Evolutionary conservation across 2,113 vertebrate species (phyloP), one percentile per base, ranked within the genome.

Genomic region (Sciurus niger): DNA sequence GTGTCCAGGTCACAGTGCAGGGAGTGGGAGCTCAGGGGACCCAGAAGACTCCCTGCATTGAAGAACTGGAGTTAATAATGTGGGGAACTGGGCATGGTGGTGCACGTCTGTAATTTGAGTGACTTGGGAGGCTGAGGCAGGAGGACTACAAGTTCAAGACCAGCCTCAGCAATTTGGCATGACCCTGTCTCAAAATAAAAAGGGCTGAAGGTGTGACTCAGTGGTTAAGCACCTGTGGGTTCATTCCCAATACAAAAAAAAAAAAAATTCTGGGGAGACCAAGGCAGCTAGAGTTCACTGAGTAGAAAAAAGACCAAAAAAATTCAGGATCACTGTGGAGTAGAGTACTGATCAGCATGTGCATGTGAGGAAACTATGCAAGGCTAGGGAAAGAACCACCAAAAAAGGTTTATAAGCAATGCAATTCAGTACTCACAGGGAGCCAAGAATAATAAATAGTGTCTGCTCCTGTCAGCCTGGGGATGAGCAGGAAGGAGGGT

Each of bases 1-100:
- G 72, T 72, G 60, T 93, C 68, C 25, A 60, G 30, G 51, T 51
- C 46, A 22, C 10, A 93, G 32, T 34, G 3, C 37, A 80, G n/a
- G 58, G n/a, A 95, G 9, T 12, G 30, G 34, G 32, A 84, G 40
- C 30, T 80, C 6, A 28, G 76, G 18, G 0, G 4, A 6, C 6
- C 6, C 28, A 90, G 32, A 77, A 53, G n/a, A 77, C 63, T 67
- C 65, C 2, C 53, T 84, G 28, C 68, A 14, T 68, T 92, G 67
- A 93, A 94, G 32, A 84, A 92, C 92, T 34, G 3, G 9, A 90
- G 8, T 32, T 90, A 53, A 95, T 43, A 72, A n/a, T 87, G 43
- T 89, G 28, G 18, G 46, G 58, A 78, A 40, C 76, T 58, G 55
- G 55, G 20, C 55, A 20, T 58, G 18, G 18, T 58, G 17, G 55